A percentile compares a stretch with the other conserved stretches of the same genome.
Conservation (phyloP, 2,797 vertebrate genomes). For the Bradypodion pumilum region DNA sequence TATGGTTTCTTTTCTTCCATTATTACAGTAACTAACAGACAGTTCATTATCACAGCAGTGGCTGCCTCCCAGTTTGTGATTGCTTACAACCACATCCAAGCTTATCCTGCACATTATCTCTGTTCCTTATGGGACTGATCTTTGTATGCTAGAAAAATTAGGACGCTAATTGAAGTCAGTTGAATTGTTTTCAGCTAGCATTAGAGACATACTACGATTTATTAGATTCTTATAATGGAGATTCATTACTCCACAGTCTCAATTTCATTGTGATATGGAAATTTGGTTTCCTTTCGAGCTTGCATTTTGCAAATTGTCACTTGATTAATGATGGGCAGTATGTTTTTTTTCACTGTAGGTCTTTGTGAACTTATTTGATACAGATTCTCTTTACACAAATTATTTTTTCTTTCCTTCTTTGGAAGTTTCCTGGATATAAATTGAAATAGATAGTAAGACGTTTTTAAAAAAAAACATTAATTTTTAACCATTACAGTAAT, state of each 20-base stretch:
- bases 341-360: neutral
- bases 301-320: slow-evolving; percentile 11
- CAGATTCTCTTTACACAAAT: neutral
- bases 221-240: slow-evolving; percentile 32
- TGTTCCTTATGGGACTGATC: slow-evolving; percentile 20
- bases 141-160: slow-evolving; percentile 39
- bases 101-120: neutral
- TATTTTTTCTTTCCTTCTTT: neutral
- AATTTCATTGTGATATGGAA: slow-evolving; percentile 28
- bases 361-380: slow-evolving; percentile 6
- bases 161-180: slow-evolving; percentile 40
- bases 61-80: neutral
- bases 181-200: slow-evolving; percentile 24
- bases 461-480: too few relatives aligned
- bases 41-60: neutral
- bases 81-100: neutral
- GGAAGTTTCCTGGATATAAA: neutral
- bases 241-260: slow-evolving; percentile 40
- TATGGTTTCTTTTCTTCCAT: neutral
- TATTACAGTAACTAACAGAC: neutral
- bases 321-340: slow-evolving; percentile 33
- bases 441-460: neutral
- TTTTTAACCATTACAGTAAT: neutral
- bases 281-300: slow-evolving; percentile 21
- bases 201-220: slow-evolving; percentile 27